Percentiles rank a stretch among this genome's conserved stretches.
phyloP scores from a whole-genome alignment of 2,888 invertebrate genomes.

The Heliconius ethilla region DNA sequence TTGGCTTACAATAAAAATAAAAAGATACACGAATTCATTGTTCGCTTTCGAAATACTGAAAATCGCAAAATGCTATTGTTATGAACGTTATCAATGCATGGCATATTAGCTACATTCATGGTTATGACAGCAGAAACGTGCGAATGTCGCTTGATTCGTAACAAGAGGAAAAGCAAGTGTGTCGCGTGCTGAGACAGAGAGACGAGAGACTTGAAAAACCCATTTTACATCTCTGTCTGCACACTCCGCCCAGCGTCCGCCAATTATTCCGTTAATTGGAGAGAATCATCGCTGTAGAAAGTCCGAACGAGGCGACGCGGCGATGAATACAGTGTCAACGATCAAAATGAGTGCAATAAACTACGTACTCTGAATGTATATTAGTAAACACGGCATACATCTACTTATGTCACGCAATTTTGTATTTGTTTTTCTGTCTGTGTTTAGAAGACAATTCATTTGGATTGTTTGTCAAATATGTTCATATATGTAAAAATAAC shows the following conservation, averaged over 20 bases:
- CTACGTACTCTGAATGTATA: constrained; percentile 49
- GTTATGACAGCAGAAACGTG: constrained; percentile 38
- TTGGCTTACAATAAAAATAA: constrained; percentile 22
- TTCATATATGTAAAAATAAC: neutral
- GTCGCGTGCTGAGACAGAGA: constrained; percentile 70
- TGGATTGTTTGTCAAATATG: neutral
- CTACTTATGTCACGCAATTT: constrained; percentile 9
- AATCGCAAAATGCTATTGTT: constrained; percentile 12
- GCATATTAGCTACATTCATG: constrained; percentile 25
- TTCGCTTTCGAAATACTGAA: constrained; percentile 20
- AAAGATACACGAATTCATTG: constrained; percentile 1
- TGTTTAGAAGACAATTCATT: neutral
- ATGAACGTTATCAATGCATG: neutral
- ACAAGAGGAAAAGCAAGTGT: constrained; percentile 75
- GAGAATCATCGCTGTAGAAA: constrained; percentile 79
- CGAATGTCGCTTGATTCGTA: constrained; percentile 56
- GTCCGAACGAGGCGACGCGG: constrained; percentile 51
- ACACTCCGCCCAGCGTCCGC: constrained; percentile 52
- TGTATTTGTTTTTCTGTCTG: neutral
- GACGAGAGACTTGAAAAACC: constrained; percentile 44
- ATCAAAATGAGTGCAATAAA: constrained; percentile 72
- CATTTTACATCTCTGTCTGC: constrained; percentile 8
- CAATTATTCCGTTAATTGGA: constrained; percentile 82
- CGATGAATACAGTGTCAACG: constrained; percentile 66
- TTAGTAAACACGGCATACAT: constrained; percentile 28